These are phyloP conservation scores for Halcyon smyrnensis DNA, from an alignment of 2,797 vertebrate species.

Conservation along the genomic window DNA sequence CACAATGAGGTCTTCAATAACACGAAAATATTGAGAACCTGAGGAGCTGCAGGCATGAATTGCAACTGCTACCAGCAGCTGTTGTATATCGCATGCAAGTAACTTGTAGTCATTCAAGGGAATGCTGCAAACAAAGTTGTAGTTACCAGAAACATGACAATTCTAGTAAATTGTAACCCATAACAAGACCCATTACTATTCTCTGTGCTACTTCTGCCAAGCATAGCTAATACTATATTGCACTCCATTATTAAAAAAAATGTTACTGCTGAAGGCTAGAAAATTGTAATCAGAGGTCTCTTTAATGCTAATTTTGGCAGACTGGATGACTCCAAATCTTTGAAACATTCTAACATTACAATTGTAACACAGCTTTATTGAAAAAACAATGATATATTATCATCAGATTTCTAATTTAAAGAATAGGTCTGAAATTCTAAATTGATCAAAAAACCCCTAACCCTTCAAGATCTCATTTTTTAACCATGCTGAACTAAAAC, in stretches of 20 bases:
- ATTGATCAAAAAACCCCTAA: neutral
- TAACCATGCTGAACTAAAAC: neutral
- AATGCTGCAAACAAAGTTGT: slow-evolving; percentile 83
- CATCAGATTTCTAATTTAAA: neutral
- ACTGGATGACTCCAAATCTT: neutral
- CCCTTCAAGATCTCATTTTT: too few relatives aligned
- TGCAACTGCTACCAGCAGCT: slow-evolving; percentile 92
- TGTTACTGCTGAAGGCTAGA: neutral
- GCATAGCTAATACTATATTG: neutral
- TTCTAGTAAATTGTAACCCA: neutral
- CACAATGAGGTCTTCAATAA: slow-evolving; percentile 97
- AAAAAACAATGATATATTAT: neutral
- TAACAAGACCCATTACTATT: neutral
- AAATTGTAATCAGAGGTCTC: neutral
- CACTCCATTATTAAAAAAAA: neutral
- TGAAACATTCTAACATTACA: neutral
- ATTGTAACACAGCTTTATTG: neutral
- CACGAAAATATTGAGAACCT: slow-evolving; percentile 97
- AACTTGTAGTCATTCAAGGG: slow-evolving; percentile 93
- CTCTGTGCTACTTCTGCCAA: neutral
- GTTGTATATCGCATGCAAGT: slow-evolving; percentile 95
- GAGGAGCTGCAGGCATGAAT: slow-evolving; percentile 98
- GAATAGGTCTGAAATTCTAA: neutral
- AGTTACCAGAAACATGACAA: slow-evolving; percentile 41
- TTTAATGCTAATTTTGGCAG: neutral